Evolutionary conservation across 1,140 invertebrate species (phyloP), one percentile per base, ranked within the genome.

Genomic region (Mizuhopecten yessoensis): DNA sequence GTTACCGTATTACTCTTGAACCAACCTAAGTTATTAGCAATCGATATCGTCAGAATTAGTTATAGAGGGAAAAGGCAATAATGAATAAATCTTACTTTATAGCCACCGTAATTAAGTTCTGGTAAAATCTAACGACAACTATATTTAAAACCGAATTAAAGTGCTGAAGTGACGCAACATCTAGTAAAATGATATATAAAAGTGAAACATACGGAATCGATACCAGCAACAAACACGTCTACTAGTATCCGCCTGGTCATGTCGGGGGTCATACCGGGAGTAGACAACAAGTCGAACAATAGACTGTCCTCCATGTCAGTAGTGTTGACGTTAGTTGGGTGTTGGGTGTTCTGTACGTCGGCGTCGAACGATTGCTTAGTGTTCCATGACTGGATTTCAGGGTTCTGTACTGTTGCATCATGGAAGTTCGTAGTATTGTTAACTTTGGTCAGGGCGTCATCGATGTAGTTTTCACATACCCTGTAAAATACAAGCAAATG

Each of bases 191-290:
- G n/a, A n/a, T n/a, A n/a, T n/a, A n/a, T n/a, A n/a, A n/a, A n/a
- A n/a, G n/a, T n/a, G n/a, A 39, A 5, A 75, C 57, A 1, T 75
- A 75, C 57, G 23, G 57, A 75, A 75, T 75, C 57, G 23, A 75
- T 75, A 75, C 57, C 57, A n/a, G 57, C 57, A n/a, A 75, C 57
- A 29, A 75, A 75, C 57, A 75, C 57, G 23, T 75, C 57, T 29
- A 75, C n/a, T 13, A 75, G n/a, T 29, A 75, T 75, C 57, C 57
- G 23, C n/a, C 29, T 75, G 57, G 17, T 29, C 57, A 75, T 75
- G 57, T 75, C 57, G n/a, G 57, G 57, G 29, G 57, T 75, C 23
- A 75, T 7, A 75, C 23, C 57, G 17, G 57, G n/a, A 29, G 57
- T 75, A 1, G 57, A 75, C 11, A 75, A 75, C n/a, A 75, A 29